Conservation (phyloP, 2,888 invertebrate species). For the Lumbricus terrestris region DNA sequence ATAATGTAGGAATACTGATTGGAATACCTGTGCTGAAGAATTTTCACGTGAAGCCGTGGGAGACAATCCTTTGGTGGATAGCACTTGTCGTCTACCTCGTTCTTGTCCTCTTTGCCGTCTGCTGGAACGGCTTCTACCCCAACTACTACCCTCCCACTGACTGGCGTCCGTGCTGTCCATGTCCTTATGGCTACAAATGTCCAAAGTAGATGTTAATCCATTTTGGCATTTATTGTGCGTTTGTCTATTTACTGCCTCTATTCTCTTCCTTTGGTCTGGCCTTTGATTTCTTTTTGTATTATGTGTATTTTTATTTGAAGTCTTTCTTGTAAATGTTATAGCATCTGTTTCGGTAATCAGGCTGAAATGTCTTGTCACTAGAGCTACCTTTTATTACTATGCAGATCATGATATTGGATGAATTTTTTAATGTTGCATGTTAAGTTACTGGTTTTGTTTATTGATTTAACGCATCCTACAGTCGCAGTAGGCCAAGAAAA, state of each 20-base stretch:
- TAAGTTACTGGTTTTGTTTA: background rate
- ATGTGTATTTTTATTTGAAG: background rate
- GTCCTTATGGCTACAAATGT: background rate
- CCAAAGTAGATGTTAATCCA: background rate
- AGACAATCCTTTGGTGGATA: slow-evolving; percentile 55
- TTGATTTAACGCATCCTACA: background rate
- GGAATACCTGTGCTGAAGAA: slow-evolving; percentile 58
- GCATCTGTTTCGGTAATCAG: background rate
- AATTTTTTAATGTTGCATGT: background rate
- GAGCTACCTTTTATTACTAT: background rate
- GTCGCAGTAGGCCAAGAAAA: no score
- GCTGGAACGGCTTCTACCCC: slow-evolving; percentile 54
- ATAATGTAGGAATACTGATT: slow-evolving; percentile 66
- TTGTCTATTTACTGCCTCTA: background rate
- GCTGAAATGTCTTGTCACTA: background rate
- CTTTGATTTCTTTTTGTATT: background rate
- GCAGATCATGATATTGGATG: background rate
- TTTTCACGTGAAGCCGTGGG: slow-evolving; percentile 56
- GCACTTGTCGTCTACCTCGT: slow-evolving; percentile 52
- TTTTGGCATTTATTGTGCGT: background rate
- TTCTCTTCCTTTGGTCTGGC: background rate
- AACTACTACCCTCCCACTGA: slow-evolving; percentile 50
- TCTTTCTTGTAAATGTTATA: background rate
- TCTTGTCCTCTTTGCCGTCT: slow-evolving; percentile 50
- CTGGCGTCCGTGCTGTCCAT: slow-evolving; percentile 44